These are phyloP conservation scores for Semaprochilodus insignis DNA, from an alignment of 2,797 vertebrate genomes.

Conservation along the genomic window DNA sequence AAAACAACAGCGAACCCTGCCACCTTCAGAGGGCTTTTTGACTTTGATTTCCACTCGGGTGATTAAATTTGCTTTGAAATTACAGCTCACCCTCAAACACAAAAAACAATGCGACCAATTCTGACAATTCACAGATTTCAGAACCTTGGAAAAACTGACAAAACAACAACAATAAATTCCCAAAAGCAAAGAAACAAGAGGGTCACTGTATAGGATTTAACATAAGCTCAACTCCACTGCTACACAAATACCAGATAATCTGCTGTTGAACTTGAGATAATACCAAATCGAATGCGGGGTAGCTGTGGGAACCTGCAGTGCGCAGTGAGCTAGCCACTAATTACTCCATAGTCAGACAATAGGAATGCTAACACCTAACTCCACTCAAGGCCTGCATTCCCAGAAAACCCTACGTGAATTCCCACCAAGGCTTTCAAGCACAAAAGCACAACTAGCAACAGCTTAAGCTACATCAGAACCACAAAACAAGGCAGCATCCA, in stretches of 20 bases:
- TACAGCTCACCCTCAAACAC: slow-evolving; percentile 5
- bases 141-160: too few species aligned
- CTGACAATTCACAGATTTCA: neutral
- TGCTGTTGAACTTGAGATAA: slow-evolving; percentile 77
- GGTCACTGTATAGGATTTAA: slow-evolving; percentile 60
- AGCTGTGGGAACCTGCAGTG: slow-evolving; percentile 75
- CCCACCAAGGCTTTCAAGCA: slow-evolving; percentile 7
- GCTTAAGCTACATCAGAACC: neutral
- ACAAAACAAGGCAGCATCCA: slow-evolving; percentile 6
- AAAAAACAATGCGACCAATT: slow-evolving; percentile 10
- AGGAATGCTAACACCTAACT: slow-evolving; percentile 55
- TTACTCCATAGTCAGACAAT: slow-evolving; percentile 64
- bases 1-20: neutral
- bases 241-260: slow-evolving; percentile 74
- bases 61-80: slow-evolving; percentile 16
- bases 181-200: slow-evolving; percentile 52
- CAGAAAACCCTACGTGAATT: slow-evolving; percentile 9
- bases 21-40: slow-evolving; percentile 20
- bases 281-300: slow-evolving; percentile 70
- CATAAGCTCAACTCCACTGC: slow-evolving; percentile 62
- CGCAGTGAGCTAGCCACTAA: slow-evolving; percentile 64
- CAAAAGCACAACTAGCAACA: neutral
- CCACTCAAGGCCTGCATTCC: slow-evolving; percentile 20
- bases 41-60: neutral
- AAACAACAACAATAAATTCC: slow-evolving; percentile 36